Base-by-base conservation (phyloP, 2,888 invertebrate species). In the Orchestes rusci region DNA sequence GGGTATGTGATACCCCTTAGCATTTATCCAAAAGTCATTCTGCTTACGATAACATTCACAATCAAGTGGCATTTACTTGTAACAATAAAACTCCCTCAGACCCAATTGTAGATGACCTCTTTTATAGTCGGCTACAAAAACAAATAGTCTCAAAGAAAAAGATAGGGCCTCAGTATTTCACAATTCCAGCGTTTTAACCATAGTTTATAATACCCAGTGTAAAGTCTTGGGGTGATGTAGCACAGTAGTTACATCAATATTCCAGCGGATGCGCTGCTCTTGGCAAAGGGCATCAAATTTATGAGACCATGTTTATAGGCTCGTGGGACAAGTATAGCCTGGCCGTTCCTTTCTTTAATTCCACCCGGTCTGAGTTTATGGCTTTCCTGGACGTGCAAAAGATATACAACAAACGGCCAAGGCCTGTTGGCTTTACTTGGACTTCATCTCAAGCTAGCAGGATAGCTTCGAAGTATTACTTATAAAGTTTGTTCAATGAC, bases 221-320 rank as follows among this genome's bases (percentile, higher is more conserved):
- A 49, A 49, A 49, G 45, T 50, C 45, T 39, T 39, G 43, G 49
- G 59, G 65, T 63, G 62, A 64, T 64, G 61, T 61, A 63, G 65
- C 62, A 59, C 58, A 60, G 62, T 61, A 60, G 64, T 64, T 60
- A 59, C 66, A 67, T 68, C 61, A 69, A 69, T 68, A 68, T 69
- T 69, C 66, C 63, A 59, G 49, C 45, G 43, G 49, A 50, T 50
- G 43, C 39, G 42, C 45, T 45, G 33, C 45, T 42, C 33, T 42
- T 38, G 42, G 43, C 37, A 45, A 40, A 45, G 45, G 49, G 49
- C 68, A 69, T 69, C 68, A 69, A 69, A 69, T 69, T 69, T 69
- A 69, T 68, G 69, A 66, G 66, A 63, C 65, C 65, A 66, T 68
- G 69, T 69, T 69, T 69, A 69, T 69, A 67, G 68, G 66, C 67